Evolutionary conservation across 2,113 vertebrate genomes (phyloP), one percentile per base, ranked within the genome.

Genomic region (Theristicus caerulescens): DNA sequence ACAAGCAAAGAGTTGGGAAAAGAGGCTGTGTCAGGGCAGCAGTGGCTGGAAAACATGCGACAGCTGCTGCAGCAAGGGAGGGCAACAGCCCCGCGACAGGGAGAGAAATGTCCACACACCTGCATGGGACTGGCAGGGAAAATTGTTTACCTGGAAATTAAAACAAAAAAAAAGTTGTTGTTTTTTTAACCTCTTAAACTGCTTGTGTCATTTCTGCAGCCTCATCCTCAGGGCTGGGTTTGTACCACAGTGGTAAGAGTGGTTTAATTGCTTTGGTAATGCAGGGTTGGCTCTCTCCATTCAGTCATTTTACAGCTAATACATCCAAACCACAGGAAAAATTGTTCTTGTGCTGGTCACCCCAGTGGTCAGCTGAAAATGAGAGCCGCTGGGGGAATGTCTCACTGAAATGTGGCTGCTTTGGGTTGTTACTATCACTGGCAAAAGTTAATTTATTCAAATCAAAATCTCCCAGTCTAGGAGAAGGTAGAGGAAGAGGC

Each of bases 1-100:
- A 40, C 25, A 73, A 57, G 7, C 0, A 32, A 72, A 64, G 16
- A 38, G 8, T 0, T 66, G 47, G 69, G 59, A 78, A 93, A 70
- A 27, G 29, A 66, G n/a, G 42, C 3, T 76, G 26, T 10, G 22
- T 22, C 25, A 31, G n/a, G 20, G 24, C 6, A 59, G 49, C 34
- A 69, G 29, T 0, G 0, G 8, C 57, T 40, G 57, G 67, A n/a
- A 82, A 88, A 81, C 15, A 52, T 20, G 19, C 2, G 0, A 12
- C 16, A 55, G 67, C 32, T 21, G 38, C 36, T 49, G 20, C 64
- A 11, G 59, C 58, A 31, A 27, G 46, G 42, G 13, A 69, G 31
- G 25, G 55, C 32, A 22, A 34, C 15, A 21, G 66, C 21, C 18
- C 36, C 27, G 1, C 4, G 0, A 11, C 0, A 2, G 61, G 40